phyloP scores from a whole-genome alignment of 1,140 invertebrate genomes.

The Drosophila carrolli region DNA sequence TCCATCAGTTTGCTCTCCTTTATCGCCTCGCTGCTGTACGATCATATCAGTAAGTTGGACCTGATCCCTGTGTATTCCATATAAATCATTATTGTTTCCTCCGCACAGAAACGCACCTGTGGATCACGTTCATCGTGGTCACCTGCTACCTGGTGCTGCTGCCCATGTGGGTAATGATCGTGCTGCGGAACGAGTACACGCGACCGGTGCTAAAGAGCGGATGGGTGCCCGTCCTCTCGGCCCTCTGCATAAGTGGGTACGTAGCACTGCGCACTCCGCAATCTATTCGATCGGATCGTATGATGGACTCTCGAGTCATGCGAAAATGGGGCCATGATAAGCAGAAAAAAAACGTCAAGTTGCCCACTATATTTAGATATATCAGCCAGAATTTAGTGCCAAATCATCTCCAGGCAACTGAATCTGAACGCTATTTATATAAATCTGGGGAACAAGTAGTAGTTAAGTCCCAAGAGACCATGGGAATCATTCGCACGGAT shows the following conservation, averaged over 20 bases:
- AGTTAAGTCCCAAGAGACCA: conserved; percentile 7
- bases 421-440: conserved; percentile 17
- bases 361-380: conserved; percentile 38
- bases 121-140: conserved; percentile 89
- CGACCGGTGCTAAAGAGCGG: conserved; percentile 91
- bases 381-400: conserved; percentile 25
- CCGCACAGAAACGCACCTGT: conserved; percentile 86
- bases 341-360: conserved; percentile 41
- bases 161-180: conserved; percentile 92
- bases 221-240: conserved; percentile 94
- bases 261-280: conserved; percentile 13
- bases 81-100: conserved; percentile 3
- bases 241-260: conserved; percentile 94
- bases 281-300: background rate
- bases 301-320: conserved; percentile 9
- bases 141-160: conserved; percentile 89
- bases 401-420: conserved; percentile 26
- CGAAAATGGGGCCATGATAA: conserved; percentile 60
- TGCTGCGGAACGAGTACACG: conserved; percentile 92
- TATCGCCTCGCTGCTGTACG: conserved; percentile 90
- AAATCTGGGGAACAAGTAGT: conserved; percentile 14
- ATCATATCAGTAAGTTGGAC: conserved; percentile 86
- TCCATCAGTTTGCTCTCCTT: conserved; percentile 93
- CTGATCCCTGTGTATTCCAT: background rate
- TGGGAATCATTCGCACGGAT: background rate